These are phyloP conservation scores for Pectinophora gossypiella DNA, from an alignment of 1,140 invertebrate species.

Conservation along the genomic window DNA sequence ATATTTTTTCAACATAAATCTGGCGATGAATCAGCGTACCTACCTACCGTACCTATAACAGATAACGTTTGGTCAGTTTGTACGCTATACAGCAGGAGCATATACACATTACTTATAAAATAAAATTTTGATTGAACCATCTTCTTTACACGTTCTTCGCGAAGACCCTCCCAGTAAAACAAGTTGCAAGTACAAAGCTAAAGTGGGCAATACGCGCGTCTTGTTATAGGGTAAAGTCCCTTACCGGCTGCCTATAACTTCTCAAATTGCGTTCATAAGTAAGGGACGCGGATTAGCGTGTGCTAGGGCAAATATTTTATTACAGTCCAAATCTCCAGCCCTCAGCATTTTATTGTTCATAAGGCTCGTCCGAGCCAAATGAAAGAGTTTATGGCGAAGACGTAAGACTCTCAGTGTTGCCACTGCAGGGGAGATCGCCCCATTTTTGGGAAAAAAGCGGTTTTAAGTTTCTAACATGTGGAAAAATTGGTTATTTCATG, in stretches of 20 bases:
- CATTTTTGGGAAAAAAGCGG: slow-evolving; percentile 23
- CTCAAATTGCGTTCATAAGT: slow-evolving; percentile 68
- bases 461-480: slow-evolving; percentile 1
- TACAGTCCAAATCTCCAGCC: slow-evolving; percentile 72
- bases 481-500: neutral
- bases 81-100: too few relatives aligned
- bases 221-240: slow-evolving; percentile 14
- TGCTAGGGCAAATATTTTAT: slow-evolving; percentile 74
- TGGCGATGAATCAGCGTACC: too few relatives aligned
- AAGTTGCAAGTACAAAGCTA: neutral
- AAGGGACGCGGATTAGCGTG: slow-evolving; percentile 68
- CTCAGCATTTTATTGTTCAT: slow-evolving; percentile 74
- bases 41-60: too few relatives aligned
- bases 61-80: too few relatives aligned
- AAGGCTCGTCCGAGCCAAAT: slow-evolving; percentile 72
- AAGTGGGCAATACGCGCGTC: slow-evolving; percentile 3
- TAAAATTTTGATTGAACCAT: too few relatives aligned
- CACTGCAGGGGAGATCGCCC: slow-evolving; percentile 26
- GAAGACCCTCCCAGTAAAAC: neutral
- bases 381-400: slow-evolving; percentile 71
- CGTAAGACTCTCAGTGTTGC: slow-evolving; percentile 64
- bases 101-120: too few relatives aligned
- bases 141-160: too few relatives aligned
- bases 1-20: too few relatives aligned
- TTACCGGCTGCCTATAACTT: slow-evolving; percentile 50